Evolutionary conservation across 2,797 vertebrate genomes (phyloP).

Genomic region (Nannoperca australis): DNA sequence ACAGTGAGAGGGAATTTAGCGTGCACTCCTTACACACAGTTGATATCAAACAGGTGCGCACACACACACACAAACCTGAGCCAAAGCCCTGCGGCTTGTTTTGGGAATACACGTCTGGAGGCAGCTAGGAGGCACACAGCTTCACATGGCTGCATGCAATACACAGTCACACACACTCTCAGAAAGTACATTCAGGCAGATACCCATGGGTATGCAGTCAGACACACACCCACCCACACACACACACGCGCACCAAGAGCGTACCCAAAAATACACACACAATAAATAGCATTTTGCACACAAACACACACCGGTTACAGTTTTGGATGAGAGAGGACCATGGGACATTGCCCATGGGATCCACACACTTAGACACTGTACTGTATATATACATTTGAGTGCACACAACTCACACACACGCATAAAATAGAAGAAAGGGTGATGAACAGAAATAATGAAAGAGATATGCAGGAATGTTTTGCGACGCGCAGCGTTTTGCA

Average conservation of each 20-base stretch:
- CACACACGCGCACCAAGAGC: conserved; percentile 27
- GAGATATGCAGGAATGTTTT: conserved; percentile 65
- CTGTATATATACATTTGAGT: conserved; percentile 30
- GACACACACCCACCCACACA: conserved; percentile 32
- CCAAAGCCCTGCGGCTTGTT: conserved; percentile 70
- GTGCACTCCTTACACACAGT: conserved; percentile 42
- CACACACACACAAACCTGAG: conserved; percentile 51
- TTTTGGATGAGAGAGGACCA: conserved; percentile 66
- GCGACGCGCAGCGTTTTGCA: conserved; percentile 60
- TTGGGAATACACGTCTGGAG: conserved; percentile 77
- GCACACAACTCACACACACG: not conserved
- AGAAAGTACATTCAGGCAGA: conserved; percentile 65
- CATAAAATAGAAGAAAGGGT: conserved; percentile 6
- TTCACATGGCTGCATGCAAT: conserved; percentile 77
- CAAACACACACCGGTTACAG: conserved; percentile 36
- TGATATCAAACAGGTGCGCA: conserved; percentile 63
- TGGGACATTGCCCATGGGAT: conserved; percentile 52
- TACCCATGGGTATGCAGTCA: conserved; percentile 66
- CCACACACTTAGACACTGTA: conserved; percentile 21
- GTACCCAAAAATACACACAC: conserved; percentile 46
- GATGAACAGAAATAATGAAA: conserved; percentile 34
- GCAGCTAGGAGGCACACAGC: conserved; percentile 73
- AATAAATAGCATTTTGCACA: conserved; percentile 45
- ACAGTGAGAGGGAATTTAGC: conserved; percentile 54
- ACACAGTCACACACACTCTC: conserved; percentile 65